Evolutionary conservation across 1,140 invertebrate genomes (phyloP), one percentile per base, ranked within the genome.

Genomic region (Homalodisca vitripennis): DNA sequence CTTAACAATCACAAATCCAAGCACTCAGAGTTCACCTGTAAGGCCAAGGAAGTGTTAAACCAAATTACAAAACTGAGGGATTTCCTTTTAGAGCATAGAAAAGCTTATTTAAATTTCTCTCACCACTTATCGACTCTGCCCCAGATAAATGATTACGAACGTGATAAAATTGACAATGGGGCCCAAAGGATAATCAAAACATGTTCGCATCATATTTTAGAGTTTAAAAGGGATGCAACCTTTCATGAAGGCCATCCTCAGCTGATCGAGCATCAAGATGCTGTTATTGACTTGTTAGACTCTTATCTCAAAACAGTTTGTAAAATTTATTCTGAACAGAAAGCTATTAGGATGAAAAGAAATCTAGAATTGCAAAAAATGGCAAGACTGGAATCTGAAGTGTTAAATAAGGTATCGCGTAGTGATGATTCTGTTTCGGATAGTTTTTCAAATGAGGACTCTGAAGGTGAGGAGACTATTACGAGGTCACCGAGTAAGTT

Each of bases 301-400:
- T 82, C 84, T 41, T 97, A 95, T 80, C 80, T 95, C 71, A 93
- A 93, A 79, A 84, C 85, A 64, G 90, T 97, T 3, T 92, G 92
- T 74, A 91, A 93, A 79, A 89, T 95, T 64, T 95, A 95, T 79
- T 88, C 90, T 46, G 92, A 96, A 80, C 89, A 95, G 71, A 93
- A 91, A 80, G 92, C 92, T 0, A 86, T 96, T 46, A 79, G 94
- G 70, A 88, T 95, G 0, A 95, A 96, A 78, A 83, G 91, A 77
- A 88, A 89, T 2, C 79, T 95, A 26, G 93, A 97, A 76, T 87
- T 88, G 68, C 88, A 92, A 76, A 92, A 90, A 79, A 83, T 97
- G 73, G 84, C 89, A 0, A 89, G 88, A 75, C 76, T 95, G 51
- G 86, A 89, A 75, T 72, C 82, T 0, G 81, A 79, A 66, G 75